A percentile compares a stretch with the other conserved stretches of the same genome.
Evolutionary conservation across 2,888 invertebrate species (phyloP).

Genomic region (Frankliniella fusca): DNA sequence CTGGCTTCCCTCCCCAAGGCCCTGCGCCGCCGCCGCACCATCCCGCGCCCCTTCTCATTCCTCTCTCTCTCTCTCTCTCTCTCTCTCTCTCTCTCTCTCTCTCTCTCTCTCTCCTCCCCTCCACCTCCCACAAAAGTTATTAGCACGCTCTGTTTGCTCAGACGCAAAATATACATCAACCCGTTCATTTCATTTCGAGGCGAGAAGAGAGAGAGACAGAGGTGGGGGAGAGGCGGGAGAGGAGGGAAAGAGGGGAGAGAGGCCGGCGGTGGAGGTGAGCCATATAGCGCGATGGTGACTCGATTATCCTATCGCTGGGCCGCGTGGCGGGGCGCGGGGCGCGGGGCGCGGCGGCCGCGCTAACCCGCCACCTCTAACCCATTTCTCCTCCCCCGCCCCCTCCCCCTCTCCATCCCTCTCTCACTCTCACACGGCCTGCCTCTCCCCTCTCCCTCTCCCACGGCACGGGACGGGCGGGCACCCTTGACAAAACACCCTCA

Average conservation of each 20-base stretch:
- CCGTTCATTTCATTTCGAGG: constrained; percentile 20
- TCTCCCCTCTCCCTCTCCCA: too few relatives aligned
- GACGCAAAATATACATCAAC: constrained; percentile 26
- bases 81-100: not conserved
- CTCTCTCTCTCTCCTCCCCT: not conserved
- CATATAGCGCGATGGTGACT: constrained; percentile 23
- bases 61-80: not conserved
- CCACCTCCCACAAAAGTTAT: constrained; percentile 14
- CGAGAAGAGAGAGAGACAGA: not conserved
- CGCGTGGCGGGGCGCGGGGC: not conserved
- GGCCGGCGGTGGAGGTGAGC: not conserved
- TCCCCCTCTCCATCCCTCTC: not conserved
- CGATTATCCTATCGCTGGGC: constrained; percentile 10
- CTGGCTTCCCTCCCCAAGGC: not conserved
- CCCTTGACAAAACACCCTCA: constrained; percentile 22
- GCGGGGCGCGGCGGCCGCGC: not conserved
- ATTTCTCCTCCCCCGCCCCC: too few relatives aligned
- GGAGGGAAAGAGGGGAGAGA: not conserved
- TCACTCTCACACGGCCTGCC: too few relatives aligned
- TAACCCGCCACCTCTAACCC: not conserved
- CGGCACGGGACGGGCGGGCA: not conserved
- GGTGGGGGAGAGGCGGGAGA: not conserved
- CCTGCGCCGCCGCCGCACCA: not conserved
- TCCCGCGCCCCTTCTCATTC: not conserved
- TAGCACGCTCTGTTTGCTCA: constrained; percentile 21